These are phyloP conservation scores for Steatornis caripensis DNA, from an alignment of 2,113 vertebrate species.

Conservation along the genomic window DNA sequence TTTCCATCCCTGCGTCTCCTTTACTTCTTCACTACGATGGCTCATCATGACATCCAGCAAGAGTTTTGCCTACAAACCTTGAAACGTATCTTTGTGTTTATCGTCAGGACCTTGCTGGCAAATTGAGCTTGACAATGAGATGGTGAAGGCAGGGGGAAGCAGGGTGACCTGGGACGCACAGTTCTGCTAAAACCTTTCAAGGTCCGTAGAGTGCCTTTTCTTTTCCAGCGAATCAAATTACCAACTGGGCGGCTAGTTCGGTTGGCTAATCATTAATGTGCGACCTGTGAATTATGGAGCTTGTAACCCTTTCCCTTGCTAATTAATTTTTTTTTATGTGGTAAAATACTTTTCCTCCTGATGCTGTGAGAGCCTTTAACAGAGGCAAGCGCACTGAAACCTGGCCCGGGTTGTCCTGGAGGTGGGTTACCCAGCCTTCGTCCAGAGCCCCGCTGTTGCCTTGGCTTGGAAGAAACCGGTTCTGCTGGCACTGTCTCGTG, in stretches of 20 bases:
- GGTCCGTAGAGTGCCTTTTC: slow-evolving; percentile 44
- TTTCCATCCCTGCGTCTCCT: background rate
- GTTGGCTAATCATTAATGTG: slow-evolving; percentile 55
- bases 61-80: slow-evolving; percentile 53
- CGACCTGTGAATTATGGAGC: background rate
- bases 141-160: slow-evolving; percentile 46
- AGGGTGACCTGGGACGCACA: slow-evolving; percentile 55
- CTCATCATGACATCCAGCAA: slow-evolving; percentile 1
- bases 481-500: fast-evolving
- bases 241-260: background rate
- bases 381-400: fast-evolving
- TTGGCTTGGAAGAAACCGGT: background rate
- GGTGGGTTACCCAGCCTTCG: fast-evolving
- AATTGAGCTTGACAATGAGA: slow-evolving; percentile 63
- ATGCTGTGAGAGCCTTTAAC: background rate
- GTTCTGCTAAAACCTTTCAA: slow-evolving; percentile 58
- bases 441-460: fast-evolving
- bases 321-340: slow-evolving; percentile 6
- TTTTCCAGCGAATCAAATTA: slow-evolving; percentile 58
- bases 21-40: background rate
- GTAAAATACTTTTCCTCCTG: background rate
- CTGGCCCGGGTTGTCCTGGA: background rate
- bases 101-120: slow-evolving; percentile 49
- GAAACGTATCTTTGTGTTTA: slow-evolving; percentile 57
- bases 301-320: slow-evolving; percentile 24